Conservation (phyloP, 2,888 invertebrate genomes). For the Calameuta pallipes region DNA sequence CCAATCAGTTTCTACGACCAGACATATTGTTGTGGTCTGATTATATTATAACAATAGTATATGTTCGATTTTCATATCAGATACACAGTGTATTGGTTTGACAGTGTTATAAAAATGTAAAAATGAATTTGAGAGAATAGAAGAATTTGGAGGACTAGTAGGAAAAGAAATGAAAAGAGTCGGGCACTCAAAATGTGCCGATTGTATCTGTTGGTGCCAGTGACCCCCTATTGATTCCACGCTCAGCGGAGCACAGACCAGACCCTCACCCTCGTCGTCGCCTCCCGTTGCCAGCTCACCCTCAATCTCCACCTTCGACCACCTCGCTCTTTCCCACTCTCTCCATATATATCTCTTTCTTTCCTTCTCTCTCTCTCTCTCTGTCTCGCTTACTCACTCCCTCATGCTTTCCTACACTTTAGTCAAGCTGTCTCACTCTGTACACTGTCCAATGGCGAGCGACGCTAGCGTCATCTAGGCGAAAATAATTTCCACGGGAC, state of each 20-base stretch:
- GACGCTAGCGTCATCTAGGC: constrained; percentile 27
- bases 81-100: background rate
- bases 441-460: constrained; percentile 6
- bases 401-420: constrained; percentile 14
- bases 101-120: background rate
- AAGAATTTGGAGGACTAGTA: background rate
- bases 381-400: constrained; percentile 1
- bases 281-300: constrained; percentile 9
- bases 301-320: constrained; percentile 21
- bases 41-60: background rate
- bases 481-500: constrained; percentile 30
- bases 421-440: background rate
- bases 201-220: constrained; percentile 64
- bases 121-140: background rate
- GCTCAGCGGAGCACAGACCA: constrained; percentile 58
- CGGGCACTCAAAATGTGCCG: constrained; percentile 57
- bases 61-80: background rate
- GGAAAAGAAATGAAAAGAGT: constrained; percentile 8
- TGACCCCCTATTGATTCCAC: constrained; percentile 64
- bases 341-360: background rate
- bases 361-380: constrained; percentile 1
- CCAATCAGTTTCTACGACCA: background rate
- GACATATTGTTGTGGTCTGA: background rate
- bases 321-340: constrained; percentile 35
- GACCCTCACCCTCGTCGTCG: constrained; percentile 40